phyloP scores from a whole-genome alignment of 1,140 invertebrate genomes.

The Antheraea pernyi region DNA sequence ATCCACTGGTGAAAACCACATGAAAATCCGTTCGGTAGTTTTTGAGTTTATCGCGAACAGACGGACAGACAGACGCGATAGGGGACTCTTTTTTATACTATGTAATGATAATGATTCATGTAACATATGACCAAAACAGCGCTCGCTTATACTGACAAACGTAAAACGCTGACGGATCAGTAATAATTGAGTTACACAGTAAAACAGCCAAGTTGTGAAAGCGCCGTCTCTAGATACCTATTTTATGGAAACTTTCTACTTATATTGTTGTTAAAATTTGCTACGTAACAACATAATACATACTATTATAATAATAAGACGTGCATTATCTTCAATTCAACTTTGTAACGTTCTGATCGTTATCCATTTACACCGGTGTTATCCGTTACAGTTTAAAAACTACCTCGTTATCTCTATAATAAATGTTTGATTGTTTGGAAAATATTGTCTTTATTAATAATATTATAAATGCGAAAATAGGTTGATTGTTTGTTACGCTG shows the following conservation, averaged over 20 bases:
- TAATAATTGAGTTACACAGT: slow-evolving; percentile 29
- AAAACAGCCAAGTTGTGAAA: slow-evolving; percentile 33
- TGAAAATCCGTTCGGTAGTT: too few species aligned
- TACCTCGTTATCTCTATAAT: not conserved
- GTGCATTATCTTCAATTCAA: slow-evolving; percentile 13
- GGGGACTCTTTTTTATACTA: too few species aligned
- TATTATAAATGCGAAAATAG: too few species aligned
- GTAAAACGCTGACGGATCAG: not conserved
- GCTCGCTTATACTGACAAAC: not conserved
- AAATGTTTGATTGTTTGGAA: not conserved
- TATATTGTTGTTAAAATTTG: slow-evolving; percentile 24
- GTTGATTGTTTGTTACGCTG: too few species aligned
- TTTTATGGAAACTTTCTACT: slow-evolving; percentile 35
- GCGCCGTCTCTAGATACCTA: slow-evolving; percentile 26
- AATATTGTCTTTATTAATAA: not conserved
- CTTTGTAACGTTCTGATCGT: not conserved
- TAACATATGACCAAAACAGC: too few species aligned
- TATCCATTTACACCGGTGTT: not conserved
- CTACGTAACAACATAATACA: slow-evolving; percentile 18
- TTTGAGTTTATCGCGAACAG: too few species aligned
- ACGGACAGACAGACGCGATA: too few species aligned
- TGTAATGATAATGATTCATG: too few species aligned
- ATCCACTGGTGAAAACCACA: too few species aligned
- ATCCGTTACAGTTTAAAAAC: not conserved
- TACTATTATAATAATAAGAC: slow-evolving; percentile 21